Evolutionary conservation across 2,888 invertebrate species (phyloP).

Genomic region (Orchestes rusci): DNA sequence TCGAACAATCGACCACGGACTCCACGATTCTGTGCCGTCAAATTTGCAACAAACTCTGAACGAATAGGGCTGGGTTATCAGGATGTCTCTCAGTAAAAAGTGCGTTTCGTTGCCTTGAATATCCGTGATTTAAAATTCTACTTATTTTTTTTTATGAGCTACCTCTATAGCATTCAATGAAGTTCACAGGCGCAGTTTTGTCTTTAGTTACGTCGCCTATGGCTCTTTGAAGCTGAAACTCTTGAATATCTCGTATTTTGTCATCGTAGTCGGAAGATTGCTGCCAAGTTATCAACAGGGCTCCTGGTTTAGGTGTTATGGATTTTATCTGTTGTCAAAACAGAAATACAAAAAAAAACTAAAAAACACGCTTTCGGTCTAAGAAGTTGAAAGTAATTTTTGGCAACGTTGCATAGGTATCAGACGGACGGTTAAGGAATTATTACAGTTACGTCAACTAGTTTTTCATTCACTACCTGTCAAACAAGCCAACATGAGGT

Average conservation of each 20-base stretch:
- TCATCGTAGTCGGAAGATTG: conserved; percentile 35
- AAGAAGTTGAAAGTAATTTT: too few relatives aligned
- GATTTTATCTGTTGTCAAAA: conserved; percentile 48
- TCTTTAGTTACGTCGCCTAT: conserved; percentile 40
- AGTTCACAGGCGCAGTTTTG: conserved; percentile 36
- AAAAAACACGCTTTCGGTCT: too few relatives aligned
- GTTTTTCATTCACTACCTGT: too few relatives aligned
- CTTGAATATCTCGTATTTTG: conserved; percentile 42
- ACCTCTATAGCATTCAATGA: conserved; percentile 44
- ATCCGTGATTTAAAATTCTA: too few relatives aligned
- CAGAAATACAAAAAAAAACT: too few relatives aligned
- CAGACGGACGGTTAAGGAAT: too few relatives aligned
- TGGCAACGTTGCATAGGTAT: too few relatives aligned
- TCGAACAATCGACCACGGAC: conserved; percentile 49
- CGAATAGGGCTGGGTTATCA: conserved; percentile 45
- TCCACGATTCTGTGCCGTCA: conserved; percentile 43
- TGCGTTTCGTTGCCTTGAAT: conserved; percentile 43
- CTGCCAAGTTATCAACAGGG: conserved; percentile 49
- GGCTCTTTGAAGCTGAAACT: conserved; percentile 44
- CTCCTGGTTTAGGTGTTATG: conserved; percentile 48
- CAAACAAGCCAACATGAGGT: too few relatives aligned
- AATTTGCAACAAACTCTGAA: conserved; percentile 49
- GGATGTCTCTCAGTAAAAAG: conserved; percentile 46
- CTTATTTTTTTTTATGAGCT: conserved; percentile 5
- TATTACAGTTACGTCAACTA: too few relatives aligned